Evolutionary conservation across 1,140 invertebrate species (phyloP).

Genomic region (Drosophila eugracilis): DNA sequence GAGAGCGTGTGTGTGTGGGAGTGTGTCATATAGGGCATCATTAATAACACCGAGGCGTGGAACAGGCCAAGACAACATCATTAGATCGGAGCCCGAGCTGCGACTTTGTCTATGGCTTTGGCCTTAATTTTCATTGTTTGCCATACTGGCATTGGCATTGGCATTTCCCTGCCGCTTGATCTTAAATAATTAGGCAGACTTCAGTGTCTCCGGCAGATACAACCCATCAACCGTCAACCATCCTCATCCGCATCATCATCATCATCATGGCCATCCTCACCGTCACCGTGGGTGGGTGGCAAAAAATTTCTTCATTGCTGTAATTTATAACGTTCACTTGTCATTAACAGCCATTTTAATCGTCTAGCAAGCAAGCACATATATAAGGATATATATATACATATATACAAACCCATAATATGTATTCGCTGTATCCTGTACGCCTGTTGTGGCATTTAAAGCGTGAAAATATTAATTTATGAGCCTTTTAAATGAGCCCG

Average conservation of each 20-base stretch:
- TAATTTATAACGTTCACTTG: conserved; percentile 83
- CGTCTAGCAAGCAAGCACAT: conserved; percentile 52
- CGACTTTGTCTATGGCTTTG: conserved; percentile 32
- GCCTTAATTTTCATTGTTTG: conserved; percentile 78
- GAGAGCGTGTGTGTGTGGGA: background rate
- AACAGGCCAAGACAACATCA: conserved; percentile 65
- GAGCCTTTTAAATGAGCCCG: conserved; percentile 64
- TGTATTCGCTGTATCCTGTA: conserved; percentile 13
- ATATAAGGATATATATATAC: background rate
- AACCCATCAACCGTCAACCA: conserved; percentile 39
- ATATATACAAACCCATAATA: conserved; percentile 8
- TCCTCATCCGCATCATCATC: conserved; percentile 6
- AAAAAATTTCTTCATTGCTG: conserved; percentile 77
- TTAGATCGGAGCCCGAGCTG: conserved; percentile 47
- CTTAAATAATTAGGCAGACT: conserved; percentile 80
- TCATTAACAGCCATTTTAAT: conserved; percentile 83
- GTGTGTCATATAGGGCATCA: conserved; percentile 72
- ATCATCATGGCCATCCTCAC: background rate
- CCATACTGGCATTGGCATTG: conserved; percentile 51
- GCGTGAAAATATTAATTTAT: conserved; percentile 82
- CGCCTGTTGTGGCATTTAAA: conserved; percentile 65
- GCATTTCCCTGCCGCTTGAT: conserved; percentile 62
- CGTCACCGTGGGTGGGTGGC: conserved; percentile 6
- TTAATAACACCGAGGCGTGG: conserved; percentile 68
- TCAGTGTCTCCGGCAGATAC: conserved; percentile 65